Evolutionary conservation across 2,797 vertebrate genomes (phyloP), one percentile per base, ranked within the genome.

Genomic region (Xerus rutilus): DNA sequence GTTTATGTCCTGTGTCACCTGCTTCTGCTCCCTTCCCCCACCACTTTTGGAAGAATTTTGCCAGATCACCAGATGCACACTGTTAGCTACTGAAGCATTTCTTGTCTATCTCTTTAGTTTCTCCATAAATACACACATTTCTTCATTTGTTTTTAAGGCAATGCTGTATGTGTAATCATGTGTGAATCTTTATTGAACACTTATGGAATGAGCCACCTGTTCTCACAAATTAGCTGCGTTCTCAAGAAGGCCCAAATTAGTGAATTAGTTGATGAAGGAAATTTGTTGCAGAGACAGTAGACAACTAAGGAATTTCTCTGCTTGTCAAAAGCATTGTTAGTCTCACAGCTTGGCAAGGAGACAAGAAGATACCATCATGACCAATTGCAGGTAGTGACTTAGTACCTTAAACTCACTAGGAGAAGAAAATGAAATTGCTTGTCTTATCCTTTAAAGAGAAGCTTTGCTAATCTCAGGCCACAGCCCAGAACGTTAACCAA

Each of bases 191-290:
- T 96, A 97, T 97, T 97, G 95, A 97, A 97, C 96, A 96, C 97
- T 97, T 95, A 96, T 73, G 97, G 97, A 86, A 97, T 86, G 96
- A 95, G 97, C 96, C 97, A 98, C 97, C 97, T 98, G 97, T 96
- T 97, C 97, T 96, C 96, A 95, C 91, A 97, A 96, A 97, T 97
- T 96, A 97, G 86, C 96, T 85, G 94, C 92, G 94, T 97, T 96
- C 94, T 96, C 59, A 91, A 96, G 96, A 97, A 98, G 95, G 21
- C 89, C 91, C 89, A 96, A 93, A 97, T 96, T 97, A 97, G 97
- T 96, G 95, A 94, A 97, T 96, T 97, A 97, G 96, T 97, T 97
- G 97, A 97, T 97, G 96, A 96, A 98, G 93, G 94, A 96, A 96
- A 96, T 96, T 94, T 95, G 95, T 95, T 95, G 96, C 45, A 3